phyloP scores from a whole-genome alignment of 2,797 vertebrate species.

The Spea hammondii region DNA sequence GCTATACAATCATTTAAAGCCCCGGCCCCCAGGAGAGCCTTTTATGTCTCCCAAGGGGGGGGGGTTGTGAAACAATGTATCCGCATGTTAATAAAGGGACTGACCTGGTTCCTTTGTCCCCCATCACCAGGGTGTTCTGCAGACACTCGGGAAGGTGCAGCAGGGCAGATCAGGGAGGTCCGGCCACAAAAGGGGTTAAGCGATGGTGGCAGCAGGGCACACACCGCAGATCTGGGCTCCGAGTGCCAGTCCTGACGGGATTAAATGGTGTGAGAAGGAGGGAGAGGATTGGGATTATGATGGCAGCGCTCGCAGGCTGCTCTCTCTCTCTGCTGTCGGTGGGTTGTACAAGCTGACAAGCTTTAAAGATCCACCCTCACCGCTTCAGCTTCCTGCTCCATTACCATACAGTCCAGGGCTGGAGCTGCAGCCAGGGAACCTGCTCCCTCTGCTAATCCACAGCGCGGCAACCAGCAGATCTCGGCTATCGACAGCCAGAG shows the following conservation, averaged over 20 bases:
- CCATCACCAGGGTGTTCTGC: slow-evolving; percentile 11
- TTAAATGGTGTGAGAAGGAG: slow-evolving; percentile 15
- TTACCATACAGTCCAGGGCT: slow-evolving; percentile 21
- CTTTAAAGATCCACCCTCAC: slow-evolving; percentile 22
- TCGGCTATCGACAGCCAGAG: too few relatives aligned
- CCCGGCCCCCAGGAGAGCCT: not conserved
- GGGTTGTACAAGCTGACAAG: slow-evolving; percentile 35
- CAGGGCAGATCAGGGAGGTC: not conserved
- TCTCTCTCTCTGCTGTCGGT: slow-evolving; percentile 14
- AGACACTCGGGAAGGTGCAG: not conserved
- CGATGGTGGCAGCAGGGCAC: not conserved
- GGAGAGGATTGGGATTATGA: slow-evolving; percentile 4
- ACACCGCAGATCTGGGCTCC: not conserved
- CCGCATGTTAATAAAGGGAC: not conserved
- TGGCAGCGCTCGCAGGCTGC: not conserved
- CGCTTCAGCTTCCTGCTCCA: slow-evolving; percentile 28
- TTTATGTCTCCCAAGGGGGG: not conserved
- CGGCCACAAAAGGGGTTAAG: not conserved
- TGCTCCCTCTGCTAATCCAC: too few relatives aligned
- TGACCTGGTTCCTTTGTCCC: slow-evolving; percentile 45
- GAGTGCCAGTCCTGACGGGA: slow-evolving; percentile 22
- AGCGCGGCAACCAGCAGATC: too few relatives aligned
- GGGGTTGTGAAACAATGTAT: not conserved
- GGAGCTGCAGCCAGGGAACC: too few relatives aligned
- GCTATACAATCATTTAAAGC: too few relatives aligned